These are phyloP conservation scores for Agonopterix arenella DNA, from an alignment of 2,888 invertebrate species.

Conservation along the genomic window DNA sequence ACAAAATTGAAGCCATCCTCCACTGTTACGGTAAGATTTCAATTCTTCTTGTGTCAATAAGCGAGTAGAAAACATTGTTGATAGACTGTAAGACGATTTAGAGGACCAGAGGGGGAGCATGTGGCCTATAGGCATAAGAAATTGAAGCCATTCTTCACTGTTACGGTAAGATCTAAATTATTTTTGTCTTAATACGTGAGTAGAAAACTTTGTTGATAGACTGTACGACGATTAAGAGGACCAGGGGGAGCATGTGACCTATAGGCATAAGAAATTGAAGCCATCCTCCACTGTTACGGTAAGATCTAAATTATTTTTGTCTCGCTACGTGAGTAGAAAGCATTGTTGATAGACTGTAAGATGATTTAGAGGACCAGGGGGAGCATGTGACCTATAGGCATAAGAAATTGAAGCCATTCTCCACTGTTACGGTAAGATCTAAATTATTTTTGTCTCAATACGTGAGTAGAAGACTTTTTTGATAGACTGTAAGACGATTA, in stretches of 20 bases:
- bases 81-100: slow-evolving; percentile 53
- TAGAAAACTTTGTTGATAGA: slow-evolving; percentile 53
- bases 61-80: slow-evolving; percentile 49
- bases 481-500: slow-evolving; percentile 56
- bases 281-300: slow-evolving; percentile 10
- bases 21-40: slow-evolving; percentile 7
- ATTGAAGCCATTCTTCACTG: slow-evolving; percentile 6
- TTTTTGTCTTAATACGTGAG: slow-evolving; percentile 14
- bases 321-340: slow-evolving; percentile 34
- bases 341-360: slow-evolving; percentile 55
- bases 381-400: slow-evolving; percentile 34
- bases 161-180: slow-evolving; percentile 6
- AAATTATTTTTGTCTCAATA: not conserved
- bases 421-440: slow-evolving; percentile 8
- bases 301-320: not conserved
- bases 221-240: slow-evolving; percentile 41
- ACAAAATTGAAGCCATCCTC: slow-evolving; percentile 13
- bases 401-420: slow-evolving; percentile 13
- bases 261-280: slow-evolving; percentile 23
- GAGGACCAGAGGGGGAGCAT: slow-evolving; percentile 31
- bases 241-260: slow-evolving; percentile 32
- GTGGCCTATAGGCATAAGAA: slow-evolving; percentile 34
- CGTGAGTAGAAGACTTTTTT: slow-evolving; percentile 46
- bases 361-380: slow-evolving; percentile 35
- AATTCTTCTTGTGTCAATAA: not conserved